phyloP scores from a whole-genome alignment of 2,888 invertebrate genomes.

The Drosophila rellima region DNA sequence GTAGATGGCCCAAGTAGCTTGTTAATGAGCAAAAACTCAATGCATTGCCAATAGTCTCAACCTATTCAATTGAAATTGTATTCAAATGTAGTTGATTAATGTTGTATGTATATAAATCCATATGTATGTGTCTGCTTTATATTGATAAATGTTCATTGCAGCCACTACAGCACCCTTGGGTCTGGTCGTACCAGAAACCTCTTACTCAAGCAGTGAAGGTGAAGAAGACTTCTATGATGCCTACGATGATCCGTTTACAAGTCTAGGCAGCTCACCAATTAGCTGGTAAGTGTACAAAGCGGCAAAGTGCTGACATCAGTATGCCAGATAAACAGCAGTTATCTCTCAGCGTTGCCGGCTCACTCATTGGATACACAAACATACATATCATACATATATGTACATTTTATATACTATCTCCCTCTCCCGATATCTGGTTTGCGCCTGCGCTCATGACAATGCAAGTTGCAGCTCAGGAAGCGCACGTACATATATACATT shows the following conservation, averaged over 20 bases:
- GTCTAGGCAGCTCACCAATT: conserved; percentile 85
- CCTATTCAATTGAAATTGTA: conserved; percentile 10
- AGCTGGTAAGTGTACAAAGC: conserved; percentile 83
- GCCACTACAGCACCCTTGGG: conserved; percentile 83
- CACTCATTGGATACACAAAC: conserved; percentile 18
- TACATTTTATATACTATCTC: neutral
- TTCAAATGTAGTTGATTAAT: conserved; percentile 35
- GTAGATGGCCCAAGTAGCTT: conserved; percentile 9
- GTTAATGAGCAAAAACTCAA: conserved; percentile 37
- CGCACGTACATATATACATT: conserved; percentile 1
- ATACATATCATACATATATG: neutral
- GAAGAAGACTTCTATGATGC: conserved; percentile 98
- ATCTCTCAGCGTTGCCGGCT: conserved; percentile 42
- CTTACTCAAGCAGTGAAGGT: conserved; percentile 98
- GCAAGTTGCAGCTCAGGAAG: conserved; percentile 35
- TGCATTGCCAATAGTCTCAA: conserved; percentile 21
- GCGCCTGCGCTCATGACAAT: conserved; percentile 49
- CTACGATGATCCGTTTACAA: conserved; percentile 89
- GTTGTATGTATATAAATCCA: neutral
- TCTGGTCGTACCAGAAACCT: conserved; percentile 92
- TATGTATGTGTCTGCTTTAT: conserved; percentile 2
- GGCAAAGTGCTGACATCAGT: conserved; percentile 32
- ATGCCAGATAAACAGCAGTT: conserved; percentile 37
- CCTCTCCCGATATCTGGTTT: neutral
- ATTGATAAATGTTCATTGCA: conserved; percentile 48